These are phyloP conservation scores for Vultur gryphus DNA, from an alignment of 2,797 vertebrate species.

Conservation along the genomic window DNA sequence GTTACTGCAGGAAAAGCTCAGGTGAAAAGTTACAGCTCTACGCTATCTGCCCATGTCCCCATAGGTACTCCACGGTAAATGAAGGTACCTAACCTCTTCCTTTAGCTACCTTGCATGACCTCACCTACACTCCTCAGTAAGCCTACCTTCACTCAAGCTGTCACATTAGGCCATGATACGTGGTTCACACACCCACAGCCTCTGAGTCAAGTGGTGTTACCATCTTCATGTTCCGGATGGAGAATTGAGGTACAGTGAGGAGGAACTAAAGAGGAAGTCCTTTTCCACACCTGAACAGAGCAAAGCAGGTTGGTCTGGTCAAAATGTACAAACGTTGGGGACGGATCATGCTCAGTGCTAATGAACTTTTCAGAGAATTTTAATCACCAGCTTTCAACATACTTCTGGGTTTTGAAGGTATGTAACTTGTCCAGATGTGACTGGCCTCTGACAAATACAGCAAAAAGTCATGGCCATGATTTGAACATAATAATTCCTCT, in stretches of 20 bases:
- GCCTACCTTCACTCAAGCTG: background rate
- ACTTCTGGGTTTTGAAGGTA: background rate
- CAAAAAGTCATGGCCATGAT: background rate
- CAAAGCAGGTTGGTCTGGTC: background rate
- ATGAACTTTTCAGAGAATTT: background rate
- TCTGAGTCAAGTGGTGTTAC: background rate
- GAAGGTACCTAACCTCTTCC: background rate
- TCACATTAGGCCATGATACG: accelerated
- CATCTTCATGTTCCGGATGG: background rate
- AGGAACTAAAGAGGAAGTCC: background rate
- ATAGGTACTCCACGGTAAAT: accelerated
- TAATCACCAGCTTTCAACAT: background rate
- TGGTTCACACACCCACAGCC: background rate
- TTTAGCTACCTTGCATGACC: background rate
- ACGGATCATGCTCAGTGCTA: background rate
- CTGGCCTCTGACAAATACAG: background rate
- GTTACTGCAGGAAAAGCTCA: background rate
- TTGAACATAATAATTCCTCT: background rate
- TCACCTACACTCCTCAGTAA: background rate
- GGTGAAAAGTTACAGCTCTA: background rate
- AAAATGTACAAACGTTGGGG: background rate
- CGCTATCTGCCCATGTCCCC: background rate
- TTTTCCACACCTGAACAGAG: background rate
- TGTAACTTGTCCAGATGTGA: background rate
- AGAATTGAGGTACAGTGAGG: accelerated